Evolutionary conservation across 1,140 invertebrate genomes (phyloP).

Genomic region (Camponotus vicinus): DNA sequence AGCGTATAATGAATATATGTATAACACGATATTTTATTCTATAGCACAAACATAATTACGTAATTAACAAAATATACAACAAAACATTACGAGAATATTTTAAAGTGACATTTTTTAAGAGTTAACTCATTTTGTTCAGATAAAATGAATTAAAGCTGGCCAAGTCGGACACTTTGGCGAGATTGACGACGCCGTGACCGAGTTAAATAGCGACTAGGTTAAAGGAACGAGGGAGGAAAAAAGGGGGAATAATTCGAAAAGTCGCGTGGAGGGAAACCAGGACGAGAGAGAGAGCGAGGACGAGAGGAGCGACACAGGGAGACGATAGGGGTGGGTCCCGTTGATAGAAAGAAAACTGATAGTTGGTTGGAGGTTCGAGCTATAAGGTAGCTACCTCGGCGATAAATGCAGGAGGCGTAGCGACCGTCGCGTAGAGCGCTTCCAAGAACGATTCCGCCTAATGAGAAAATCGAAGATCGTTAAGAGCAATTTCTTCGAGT

Average conservation of each 20-base stretch:
- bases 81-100: conserved; percentile 1
- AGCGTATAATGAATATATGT: conserved; percentile 8
- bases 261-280: conserved; percentile 22
- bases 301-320: not conserved
- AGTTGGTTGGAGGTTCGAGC: conserved; percentile 45
- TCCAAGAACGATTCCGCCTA: conserved; percentile 79
- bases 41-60: conserved; percentile 17
- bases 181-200: conserved; percentile 49
- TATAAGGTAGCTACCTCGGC: conserved; percentile 43
- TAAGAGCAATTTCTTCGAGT: conserved; percentile 81
- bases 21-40: not conserved
- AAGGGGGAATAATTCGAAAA: conserved; percentile 33
- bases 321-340: conserved; percentile 11
- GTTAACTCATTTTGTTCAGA: conserved; percentile 11
- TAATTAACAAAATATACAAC: conserved; percentile 14
- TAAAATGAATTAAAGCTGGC: conserved; percentile 43
- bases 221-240: conserved; percentile 22
- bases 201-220: conserved; percentile 59
- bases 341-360: conserved; percentile 62
- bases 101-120: not conserved
- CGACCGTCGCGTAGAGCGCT: conserved; percentile 66
- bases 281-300: not conserved
- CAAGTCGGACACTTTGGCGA: not conserved
- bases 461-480: conserved; percentile 83
- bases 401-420: conserved; percentile 74